These are phyloP conservation scores for Hippocampus guttulatus DNA, from an alignment of 2,113 vertebrate genomes.

Conservation along the genomic window DNA sequence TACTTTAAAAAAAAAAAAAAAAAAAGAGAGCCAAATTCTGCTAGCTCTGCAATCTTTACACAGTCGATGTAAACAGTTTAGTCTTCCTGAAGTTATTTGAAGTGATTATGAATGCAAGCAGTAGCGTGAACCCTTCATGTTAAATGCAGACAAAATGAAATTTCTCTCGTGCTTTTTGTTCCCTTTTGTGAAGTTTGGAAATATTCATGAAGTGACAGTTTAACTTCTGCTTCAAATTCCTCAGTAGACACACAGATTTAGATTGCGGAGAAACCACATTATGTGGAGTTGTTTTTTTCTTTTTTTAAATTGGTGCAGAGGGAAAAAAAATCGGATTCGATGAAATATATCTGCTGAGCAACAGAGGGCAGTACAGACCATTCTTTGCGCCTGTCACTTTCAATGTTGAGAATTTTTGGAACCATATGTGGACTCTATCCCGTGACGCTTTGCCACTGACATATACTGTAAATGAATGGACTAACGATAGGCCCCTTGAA, in stretches of 20 bases:
- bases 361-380: background rate
- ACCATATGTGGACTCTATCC: too few species aligned
- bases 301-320: background rate
- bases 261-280: background rate
- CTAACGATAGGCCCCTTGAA: too few species aligned
- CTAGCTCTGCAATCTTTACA: background rate
- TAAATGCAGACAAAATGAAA: background rate
- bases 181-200: background rate
- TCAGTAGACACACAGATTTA: background rate
- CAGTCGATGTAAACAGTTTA: background rate
- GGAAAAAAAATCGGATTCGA: background rate
- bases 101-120: background rate
- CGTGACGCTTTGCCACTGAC: too few species aligned
- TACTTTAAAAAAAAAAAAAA: background rate
- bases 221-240: background rate
- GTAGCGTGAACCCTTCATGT: background rate
- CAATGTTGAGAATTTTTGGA: background rate
- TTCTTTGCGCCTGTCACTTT: background rate
- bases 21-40: background rate
- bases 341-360: background rate
- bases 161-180: background rate
- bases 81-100: background rate
- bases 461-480: too few species aligned
- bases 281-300: too few species aligned
- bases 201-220: background rate